A percentile compares a stretch with the other conserved stretches of the same genome.
Conservation (phyloP, 1,140 invertebrate species). For the Lysiphlebus fabarum region DNA sequence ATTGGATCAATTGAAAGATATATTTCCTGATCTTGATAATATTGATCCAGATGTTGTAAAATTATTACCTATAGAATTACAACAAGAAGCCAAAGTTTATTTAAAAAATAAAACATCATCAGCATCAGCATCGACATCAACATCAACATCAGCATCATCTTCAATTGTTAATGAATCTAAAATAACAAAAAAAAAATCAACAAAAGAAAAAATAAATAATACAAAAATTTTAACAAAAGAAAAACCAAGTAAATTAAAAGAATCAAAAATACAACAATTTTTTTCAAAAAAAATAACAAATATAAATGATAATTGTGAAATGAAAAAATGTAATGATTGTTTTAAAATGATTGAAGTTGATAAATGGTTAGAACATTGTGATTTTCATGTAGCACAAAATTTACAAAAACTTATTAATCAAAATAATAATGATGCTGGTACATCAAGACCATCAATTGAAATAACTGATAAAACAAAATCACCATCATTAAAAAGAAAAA, state of each 20-base stretch:
- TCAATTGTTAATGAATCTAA: conserved; percentile 23
- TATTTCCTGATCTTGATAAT: conserved; percentile 54
- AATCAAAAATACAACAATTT: conserved; percentile 33
- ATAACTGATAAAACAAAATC: neutral
- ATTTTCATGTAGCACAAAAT: conserved; percentile 64
- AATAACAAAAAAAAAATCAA: conserved; percentile 23
- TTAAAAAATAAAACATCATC: conserved; percentile 30
- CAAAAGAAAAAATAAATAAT: conserved; percentile 15
- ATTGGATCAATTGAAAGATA: conserved; percentile 43
- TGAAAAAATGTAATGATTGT: conserved; percentile 41
- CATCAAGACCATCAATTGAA: neutral
- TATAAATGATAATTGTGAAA: neutral
- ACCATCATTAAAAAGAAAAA: conserved; percentile 18
- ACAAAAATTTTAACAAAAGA: conserved; percentile 19
- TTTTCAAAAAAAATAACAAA: conserved; percentile 34
- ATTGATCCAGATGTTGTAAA: conserved; percentile 48
- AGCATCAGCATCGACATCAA: conserved; percentile 22
- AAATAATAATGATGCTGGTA: conserved; percentile 17
- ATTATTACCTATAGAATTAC: conserved; percentile 46
- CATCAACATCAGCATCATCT: conserved; percentile 5
- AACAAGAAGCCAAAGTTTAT: conserved; percentile 42
- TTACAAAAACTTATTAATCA: conserved; percentile 58
- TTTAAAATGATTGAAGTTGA: neutral
- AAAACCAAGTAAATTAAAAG: neutral
- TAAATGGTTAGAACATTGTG: conserved; percentile 4